Percentiles rank a stretch among this genome's conserved stretches.
phyloP scores from a whole-genome alignment of 2,113 vertebrate genomes.

The Azemiops feae region DNA sequence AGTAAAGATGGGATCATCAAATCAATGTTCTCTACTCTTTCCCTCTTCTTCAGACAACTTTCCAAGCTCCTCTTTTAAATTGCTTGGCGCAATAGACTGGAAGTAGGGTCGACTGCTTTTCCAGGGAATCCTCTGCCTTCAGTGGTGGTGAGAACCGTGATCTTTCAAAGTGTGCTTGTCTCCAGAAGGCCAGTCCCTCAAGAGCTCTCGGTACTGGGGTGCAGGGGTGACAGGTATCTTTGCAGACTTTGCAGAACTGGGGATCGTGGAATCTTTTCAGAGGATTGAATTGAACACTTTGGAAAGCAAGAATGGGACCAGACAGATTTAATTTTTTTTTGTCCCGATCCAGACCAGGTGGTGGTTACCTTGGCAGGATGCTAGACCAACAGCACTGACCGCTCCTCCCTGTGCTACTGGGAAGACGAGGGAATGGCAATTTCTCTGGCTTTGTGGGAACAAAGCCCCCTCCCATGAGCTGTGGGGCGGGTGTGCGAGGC shows the following conservation, averaged over 20 bases:
- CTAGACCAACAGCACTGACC: rapidly evolving
- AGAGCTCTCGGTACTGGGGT: background rate
- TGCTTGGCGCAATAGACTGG: too few species aligned
- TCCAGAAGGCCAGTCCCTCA: background rate
- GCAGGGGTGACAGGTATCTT: rapidly evolving
- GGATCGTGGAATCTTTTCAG: background rate
- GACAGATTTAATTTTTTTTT: background rate
- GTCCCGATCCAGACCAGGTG: background rate
- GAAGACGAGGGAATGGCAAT: background rate
- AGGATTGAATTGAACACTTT: background rate
- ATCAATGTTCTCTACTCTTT: background rate
- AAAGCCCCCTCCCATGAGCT: conserved; percentile 37
- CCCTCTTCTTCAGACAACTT: background rate
- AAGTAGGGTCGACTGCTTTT: background rate
- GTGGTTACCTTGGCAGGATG: too few species aligned
- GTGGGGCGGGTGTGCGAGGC: conserved; percentile 22
- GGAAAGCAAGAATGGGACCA: background rate
- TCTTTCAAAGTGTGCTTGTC: background rate
- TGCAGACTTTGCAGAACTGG: background rate
- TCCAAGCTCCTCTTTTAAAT: background rate
- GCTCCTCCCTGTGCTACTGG: background rate
- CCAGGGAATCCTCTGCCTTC: background rate
- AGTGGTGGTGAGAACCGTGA: background rate
- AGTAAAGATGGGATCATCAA: background rate
- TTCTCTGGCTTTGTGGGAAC: background rate